Evolutionary conservation across 2,113 vertebrate genomes (phyloP).

Genomic region (Turdus rufiventris): DNA sequence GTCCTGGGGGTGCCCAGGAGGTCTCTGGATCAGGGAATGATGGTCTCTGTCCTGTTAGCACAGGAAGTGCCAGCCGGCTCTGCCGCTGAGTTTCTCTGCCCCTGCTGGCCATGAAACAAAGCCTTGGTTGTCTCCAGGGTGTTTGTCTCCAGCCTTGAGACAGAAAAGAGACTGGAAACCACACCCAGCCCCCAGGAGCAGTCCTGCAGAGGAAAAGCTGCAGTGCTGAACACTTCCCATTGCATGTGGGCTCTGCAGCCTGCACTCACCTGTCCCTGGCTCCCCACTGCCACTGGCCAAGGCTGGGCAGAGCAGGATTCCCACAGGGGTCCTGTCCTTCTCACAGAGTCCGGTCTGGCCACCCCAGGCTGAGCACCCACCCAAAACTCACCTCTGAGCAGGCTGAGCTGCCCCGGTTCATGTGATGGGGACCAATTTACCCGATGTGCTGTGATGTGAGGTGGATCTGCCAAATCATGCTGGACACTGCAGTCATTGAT

Average conservation of each 20-base stretch:
- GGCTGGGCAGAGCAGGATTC: background rate
- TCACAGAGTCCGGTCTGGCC: accelerated
- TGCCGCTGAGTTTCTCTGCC: background rate
- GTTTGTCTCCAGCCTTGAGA: background rate
- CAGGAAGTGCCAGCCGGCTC: background rate
- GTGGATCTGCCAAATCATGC: background rate
- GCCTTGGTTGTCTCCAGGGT: background rate
- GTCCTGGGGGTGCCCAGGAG: background rate
- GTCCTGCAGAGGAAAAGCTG: background rate
- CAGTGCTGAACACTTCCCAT: background rate
- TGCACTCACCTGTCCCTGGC: accelerated
- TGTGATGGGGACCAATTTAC: accelerated
- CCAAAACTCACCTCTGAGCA: background rate
- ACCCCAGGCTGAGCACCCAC: background rate
- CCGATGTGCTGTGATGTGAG: background rate
- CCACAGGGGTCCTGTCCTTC: background rate
- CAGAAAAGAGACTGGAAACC: background rate
- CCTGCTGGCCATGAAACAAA: background rate
- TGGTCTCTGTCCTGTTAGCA: background rate
- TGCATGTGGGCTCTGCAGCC: background rate
- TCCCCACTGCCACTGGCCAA: accelerated
- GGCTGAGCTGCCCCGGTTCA: background rate
- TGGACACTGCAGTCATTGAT: no score
- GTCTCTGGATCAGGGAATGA: background rate
- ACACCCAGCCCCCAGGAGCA: background rate